Base-by-base conservation (phyloP, 1,140 invertebrate species). In the Maniola jurtina region DNA sequence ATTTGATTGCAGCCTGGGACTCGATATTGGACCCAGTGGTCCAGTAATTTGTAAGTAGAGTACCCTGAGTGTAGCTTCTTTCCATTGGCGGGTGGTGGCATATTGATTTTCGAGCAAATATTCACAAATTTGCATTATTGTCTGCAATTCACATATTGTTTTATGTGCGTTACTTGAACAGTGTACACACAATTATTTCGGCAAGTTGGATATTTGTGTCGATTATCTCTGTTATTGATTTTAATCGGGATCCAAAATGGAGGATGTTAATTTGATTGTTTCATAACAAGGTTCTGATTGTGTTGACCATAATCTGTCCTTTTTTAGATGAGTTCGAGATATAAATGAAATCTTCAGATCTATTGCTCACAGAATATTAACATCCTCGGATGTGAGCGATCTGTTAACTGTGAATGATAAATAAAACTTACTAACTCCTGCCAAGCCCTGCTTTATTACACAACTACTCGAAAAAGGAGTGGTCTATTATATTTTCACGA, bases 141-240 rank as follows among this genome's bases (percentile, higher is more conserved):
- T 25, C 14, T 52, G 48, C 42, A 52, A 52, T 52, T 52, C 25
- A 52, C 48, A 52, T 52, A 52, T 52, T 52, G 48, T 52, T 52
- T 16, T 16, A 52, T 52, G 48, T 11, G 16, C 14, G 48, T 52
- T 25, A 52, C 48, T 16, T 25, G 48, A 25, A 52, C 48, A 52
- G 3, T 10, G 48, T 52, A 52, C 48, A 52, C 15, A 52, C 48
- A 52, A 52, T 52, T 52, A 16, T 52, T 16, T 16, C 48, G 48
- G 48, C 6, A 52, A 52, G 48, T 8, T 52, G 48, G 48, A 52
- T 52, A 52, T 52, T 52, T 52, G 48, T 15, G 48, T 52, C 42
- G 42, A 45, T 45, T 8, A 45, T 45, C 42, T 45, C 42, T 45
- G 42, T 45, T 45, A 45, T 45, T 45, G 42, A 45, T 45, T 45